phyloP scores from a whole-genome alignment of 2,113 vertebrate species.

The Macquaria ambigua region DNA sequence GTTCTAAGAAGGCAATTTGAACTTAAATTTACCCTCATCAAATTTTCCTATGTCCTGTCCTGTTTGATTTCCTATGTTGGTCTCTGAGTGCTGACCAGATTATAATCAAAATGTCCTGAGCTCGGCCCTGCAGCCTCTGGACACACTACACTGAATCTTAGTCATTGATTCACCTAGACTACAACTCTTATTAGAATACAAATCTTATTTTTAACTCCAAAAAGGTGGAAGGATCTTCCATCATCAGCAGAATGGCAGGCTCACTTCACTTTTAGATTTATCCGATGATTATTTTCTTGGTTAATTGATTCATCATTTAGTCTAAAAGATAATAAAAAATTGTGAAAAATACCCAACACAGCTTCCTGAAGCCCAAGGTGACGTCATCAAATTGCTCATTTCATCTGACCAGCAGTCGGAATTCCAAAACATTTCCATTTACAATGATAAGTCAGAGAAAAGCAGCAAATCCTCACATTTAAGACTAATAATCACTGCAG shows the following conservation, averaged over 20 bases:
- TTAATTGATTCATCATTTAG: background rate
- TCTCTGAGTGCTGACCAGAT: background rate
- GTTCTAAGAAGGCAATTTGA: background rate
- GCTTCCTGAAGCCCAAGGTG: no score
- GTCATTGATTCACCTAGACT: background rate
- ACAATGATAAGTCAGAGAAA: background rate
- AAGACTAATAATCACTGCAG: background rate
- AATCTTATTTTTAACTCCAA: background rate
- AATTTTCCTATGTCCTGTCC: background rate
- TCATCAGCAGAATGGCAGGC: background rate
- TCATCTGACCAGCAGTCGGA: background rate
- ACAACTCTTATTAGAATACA: background rate
- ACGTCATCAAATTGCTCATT: background rate
- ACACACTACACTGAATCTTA: background rate
- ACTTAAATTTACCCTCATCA: slow-evolving; percentile 13
- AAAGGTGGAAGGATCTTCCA: background rate
- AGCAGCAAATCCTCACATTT: background rate
- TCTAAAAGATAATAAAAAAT: background rate
- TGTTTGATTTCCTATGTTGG: slow-evolving; percentile 18
- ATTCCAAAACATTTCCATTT: background rate
- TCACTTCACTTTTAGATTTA: background rate
- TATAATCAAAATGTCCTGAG: background rate
- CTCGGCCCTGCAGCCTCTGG: background rate
- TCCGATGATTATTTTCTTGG: background rate
- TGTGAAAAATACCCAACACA: background rate